Evolutionary conservation across 2,797 vertebrate genomes (phyloP).

Genomic region (Periophthalmus magnuspinnatus): DNA sequence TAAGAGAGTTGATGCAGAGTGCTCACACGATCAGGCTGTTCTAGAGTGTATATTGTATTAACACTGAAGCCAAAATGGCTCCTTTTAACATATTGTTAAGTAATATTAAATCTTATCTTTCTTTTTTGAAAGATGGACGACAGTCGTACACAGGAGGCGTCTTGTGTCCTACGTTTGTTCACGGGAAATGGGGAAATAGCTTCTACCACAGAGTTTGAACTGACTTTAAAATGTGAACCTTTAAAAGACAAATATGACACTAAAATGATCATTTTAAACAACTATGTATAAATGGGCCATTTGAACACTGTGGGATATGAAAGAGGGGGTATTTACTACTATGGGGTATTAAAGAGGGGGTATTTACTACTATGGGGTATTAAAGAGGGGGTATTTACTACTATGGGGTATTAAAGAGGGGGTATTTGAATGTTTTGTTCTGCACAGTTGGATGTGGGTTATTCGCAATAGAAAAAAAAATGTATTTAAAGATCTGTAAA

Average conservation of each 20-base stretch:
- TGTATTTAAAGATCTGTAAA: no score
- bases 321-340: no score
- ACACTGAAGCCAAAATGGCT: constrained; percentile 99
- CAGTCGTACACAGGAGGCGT: constrained; percentile 93
- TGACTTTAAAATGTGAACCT: neutral
- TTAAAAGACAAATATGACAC: neutral
- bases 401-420: no score
- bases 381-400: no score
- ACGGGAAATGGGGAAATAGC: neutral
- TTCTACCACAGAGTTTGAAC: no score
- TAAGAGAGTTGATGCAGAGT: constrained; percentile 90
- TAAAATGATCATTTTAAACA: neutral
- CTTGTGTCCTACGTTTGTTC: constrained; percentile 75
- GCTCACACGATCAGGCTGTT: constrained; percentile 96
- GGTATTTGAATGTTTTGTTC: neutral
- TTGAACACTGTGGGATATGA: no score
- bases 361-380: no score
- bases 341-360: no score
- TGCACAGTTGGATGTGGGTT: neutral
- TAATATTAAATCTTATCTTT: constrained; percentile 99
- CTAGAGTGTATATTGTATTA: constrained; percentile 99
- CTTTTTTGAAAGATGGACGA: constrained; percentile 99
- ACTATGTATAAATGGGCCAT: neutral
- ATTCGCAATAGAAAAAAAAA: no score
- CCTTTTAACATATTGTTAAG: constrained; percentile 99